phyloP scores from a whole-genome alignment of 2,888 invertebrate species.

The Hololepta plana region DNA sequence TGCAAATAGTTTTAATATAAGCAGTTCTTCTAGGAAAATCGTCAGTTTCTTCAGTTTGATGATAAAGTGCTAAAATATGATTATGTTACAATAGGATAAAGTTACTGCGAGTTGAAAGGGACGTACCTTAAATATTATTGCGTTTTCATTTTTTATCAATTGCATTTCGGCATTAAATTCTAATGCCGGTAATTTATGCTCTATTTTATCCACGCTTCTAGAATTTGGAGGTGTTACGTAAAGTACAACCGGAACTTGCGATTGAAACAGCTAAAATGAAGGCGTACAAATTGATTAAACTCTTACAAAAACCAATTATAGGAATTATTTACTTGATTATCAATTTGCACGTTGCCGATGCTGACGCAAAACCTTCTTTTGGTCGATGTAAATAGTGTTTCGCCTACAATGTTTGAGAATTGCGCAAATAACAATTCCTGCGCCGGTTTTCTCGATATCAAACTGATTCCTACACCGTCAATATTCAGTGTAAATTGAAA shows the following conservation, averaged over 20 bases:
- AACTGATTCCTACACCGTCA: conserved; percentile 55
- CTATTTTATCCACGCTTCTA: conserved; percentile 28
- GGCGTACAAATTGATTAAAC: conserved; percentile 1
- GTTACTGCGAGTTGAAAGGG: not conserved
- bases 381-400: conserved; percentile 34
- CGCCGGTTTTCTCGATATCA: conserved; percentile 54
- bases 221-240: conserved; percentile 42
- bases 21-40: conserved; percentile 72
- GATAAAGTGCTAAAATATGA: conserved; percentile 45
- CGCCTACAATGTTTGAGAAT: conserved; percentile 43
- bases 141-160: conserved; percentile 47
- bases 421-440: conserved; percentile 68
- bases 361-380: conserved; percentile 47
- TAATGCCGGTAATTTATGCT: conserved; percentile 49
- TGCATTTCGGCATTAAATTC: conserved; percentile 63
- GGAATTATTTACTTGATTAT: conserved; percentile 46
- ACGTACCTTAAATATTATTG: conserved; percentile 63
- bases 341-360: conserved; percentile 68
- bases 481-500: conserved; percentile 42
- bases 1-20: conserved; percentile 53
- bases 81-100: conserved; percentile 1
- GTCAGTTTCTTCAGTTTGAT: conserved; percentile 68
- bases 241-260: conserved; percentile 69
- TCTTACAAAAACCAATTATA: too few relatives aligned
- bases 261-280: conserved; percentile 55